Conservation (phyloP, 1,140 invertebrate species). For the Neuroterus valhalla region DNA sequence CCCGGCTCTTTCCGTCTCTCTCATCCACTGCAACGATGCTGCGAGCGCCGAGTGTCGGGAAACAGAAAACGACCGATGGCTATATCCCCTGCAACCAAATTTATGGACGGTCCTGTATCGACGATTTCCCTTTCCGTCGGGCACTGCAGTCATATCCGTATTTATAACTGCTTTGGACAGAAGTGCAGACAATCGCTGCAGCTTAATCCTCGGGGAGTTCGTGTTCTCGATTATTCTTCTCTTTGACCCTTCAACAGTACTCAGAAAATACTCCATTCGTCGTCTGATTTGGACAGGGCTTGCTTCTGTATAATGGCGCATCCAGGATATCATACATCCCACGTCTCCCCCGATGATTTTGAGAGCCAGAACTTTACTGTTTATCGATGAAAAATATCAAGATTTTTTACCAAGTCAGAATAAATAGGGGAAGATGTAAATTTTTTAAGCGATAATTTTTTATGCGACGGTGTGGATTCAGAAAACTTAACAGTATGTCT, state of each 20-base stretch:
- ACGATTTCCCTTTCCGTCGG: conserved; percentile 21
- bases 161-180: conserved; percentile 42
- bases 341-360: no score
- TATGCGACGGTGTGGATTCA: no score
- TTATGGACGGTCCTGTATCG: conserved; percentile 21
- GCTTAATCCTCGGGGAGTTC: conserved; percentile 46
- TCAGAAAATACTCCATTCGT: no score
- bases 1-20: neutral
- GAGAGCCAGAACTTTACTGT: no score
- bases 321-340: no score
- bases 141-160: conserved; percentile 16
- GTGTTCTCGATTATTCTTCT: conserved; percentile 41
- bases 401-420: no score
- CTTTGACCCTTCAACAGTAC: conserved; percentile 23
- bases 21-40: neutral
- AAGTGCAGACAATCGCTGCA: conserved; percentile 48
- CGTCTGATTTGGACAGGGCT: no score
- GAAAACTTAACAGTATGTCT: no score
- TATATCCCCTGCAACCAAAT: conserved; percentile 17
- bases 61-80: neutral
- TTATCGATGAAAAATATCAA: no score
- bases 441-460: no score
- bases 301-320: no score
- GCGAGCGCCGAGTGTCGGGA: neutral
- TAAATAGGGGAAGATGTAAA: no score